A percentile compares a stretch with the other conserved stretches of the same genome.
phyloP scores from a whole-genome alignment of 2,797 vertebrate genomes.

The Sebastes jordani region DNA sequence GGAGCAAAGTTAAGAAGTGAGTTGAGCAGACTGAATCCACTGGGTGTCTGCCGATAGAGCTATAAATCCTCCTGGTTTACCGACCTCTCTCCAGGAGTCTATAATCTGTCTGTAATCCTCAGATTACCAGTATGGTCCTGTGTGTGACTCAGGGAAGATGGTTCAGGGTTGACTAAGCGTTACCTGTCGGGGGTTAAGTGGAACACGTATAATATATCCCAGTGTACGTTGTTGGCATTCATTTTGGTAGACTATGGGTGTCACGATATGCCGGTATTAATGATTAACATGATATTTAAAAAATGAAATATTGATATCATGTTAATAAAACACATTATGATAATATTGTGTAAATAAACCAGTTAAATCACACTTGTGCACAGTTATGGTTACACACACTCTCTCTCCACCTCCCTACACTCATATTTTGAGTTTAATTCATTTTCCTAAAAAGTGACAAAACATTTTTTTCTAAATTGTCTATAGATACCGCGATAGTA shows the following conservation, averaged over 20 bases:
- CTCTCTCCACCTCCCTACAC: no score
- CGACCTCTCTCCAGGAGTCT: slow-evolving; percentile 45
- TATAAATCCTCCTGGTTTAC: slow-evolving; percentile 42
- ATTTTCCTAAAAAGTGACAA: no score
- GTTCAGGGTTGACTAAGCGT: background rate
- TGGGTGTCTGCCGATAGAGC: slow-evolving; percentile 6
- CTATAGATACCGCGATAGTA: no score
- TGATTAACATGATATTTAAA: no score
- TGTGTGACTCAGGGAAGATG: slow-evolving; percentile 26
- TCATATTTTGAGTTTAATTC: no score
- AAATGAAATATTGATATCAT: no score
- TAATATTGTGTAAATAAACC: no score
- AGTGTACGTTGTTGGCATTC: background rate
- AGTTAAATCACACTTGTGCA: no score
- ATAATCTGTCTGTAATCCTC: slow-evolving; percentile 76
- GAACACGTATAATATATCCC: background rate
- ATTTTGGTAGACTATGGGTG: background rate
- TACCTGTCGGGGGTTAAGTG: slow-evolving; percentile 8
- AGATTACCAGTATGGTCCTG: slow-evolving; percentile 62
- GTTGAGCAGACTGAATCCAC: background rate
- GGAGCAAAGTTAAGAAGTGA: slow-evolving; percentile 1
- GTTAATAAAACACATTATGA: no score
- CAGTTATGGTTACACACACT: no score
- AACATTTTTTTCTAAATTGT: no score
- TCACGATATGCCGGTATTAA: no score